Percentiles rank a stretch among this genome's conserved stretches.
Evolutionary conservation across 2,888 invertebrate species (phyloP).

Genomic region (Drosophila sordidula): DNA sequence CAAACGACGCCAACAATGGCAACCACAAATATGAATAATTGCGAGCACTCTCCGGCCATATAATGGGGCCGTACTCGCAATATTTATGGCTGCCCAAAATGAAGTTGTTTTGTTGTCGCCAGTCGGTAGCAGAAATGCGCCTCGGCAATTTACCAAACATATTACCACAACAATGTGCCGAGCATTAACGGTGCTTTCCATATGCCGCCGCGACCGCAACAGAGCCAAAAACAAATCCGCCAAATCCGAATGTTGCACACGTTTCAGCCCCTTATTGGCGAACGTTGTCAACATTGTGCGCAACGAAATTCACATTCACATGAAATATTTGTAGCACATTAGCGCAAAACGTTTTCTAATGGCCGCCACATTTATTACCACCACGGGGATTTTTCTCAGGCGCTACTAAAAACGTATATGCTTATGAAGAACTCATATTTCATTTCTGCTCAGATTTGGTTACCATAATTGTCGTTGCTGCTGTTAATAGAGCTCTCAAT

Average conservation of each 20-base stretch:
- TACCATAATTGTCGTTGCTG: slow-evolving; percentile 44
- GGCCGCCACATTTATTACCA: slow-evolving; percentile 66
- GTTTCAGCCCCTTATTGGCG: slow-evolving; percentile 8
- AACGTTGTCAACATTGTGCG: slow-evolving; percentile 44
- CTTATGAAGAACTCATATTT: slow-evolving; percentile 52
- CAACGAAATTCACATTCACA: slow-evolving; percentile 43
- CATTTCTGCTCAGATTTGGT: slow-evolving; percentile 43
- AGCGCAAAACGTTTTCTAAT: slow-evolving; percentile 77
- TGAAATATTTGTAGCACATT: slow-evolving; percentile 80
- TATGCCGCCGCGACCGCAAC: slow-evolving; percentile 48
- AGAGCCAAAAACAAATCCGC: slow-evolving; percentile 30
- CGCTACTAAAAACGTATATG: slow-evolving; percentile 10
- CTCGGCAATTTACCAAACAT: slow-evolving; percentile 72
- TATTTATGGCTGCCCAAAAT: slow-evolving; percentile 68
- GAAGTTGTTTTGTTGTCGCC: slow-evolving; percentile 62
- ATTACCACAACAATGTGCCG: slow-evolving; percentile 77
- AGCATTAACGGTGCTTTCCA: slow-evolving; percentile 75
- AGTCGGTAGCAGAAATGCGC: slow-evolving; percentile 62
- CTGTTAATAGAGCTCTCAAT: slow-evolving; percentile 57
- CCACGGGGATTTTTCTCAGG: slow-evolving; percentile 45
- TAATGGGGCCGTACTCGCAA: slow-evolving; percentile 47
- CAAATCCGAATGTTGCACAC: slow-evolving; percentile 25
- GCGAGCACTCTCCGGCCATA: slow-evolving; percentile 47
- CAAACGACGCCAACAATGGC: slow-evolving; percentile 36
- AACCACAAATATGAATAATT: slow-evolving; percentile 79